A percentile compares a stretch with the other conserved stretches of the same genome.
These are phyloP conservation scores for Protodeltote pygarga DNA, from an alignment of 2,888 invertebrate species.

Conservation along the genomic window DNA sequence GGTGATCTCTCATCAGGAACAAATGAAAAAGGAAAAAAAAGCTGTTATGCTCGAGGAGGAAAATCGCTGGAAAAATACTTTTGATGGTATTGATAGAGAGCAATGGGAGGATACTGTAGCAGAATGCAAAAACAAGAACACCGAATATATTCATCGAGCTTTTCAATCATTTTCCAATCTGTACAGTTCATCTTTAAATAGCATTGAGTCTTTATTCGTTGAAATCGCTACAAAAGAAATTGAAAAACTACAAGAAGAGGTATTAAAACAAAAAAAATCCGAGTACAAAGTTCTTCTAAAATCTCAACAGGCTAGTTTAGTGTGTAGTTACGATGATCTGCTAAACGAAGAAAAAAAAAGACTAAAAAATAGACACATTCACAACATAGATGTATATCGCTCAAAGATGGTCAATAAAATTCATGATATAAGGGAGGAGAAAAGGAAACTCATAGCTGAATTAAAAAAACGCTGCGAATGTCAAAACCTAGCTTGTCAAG, in stretches of 20 bases:
- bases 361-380: slow-evolving; percentile 62
- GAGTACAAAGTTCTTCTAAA: slow-evolving; percentile 60
- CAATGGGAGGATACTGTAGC: neutral
- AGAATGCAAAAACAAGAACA: neutral
- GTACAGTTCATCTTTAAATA: slow-evolving; percentile 64
- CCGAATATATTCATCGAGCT: slow-evolving; percentile 56
- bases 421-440: slow-evolving; percentile 72
- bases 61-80: neutral
- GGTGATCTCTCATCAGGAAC: slow-evolving; percentile 52
- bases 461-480: too few relatives aligned
- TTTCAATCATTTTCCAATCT: slow-evolving; percentile 64
- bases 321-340: slow-evolving; percentile 60
- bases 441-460: too few relatives aligned
- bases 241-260: slow-evolving; percentile 52
- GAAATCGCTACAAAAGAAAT: slow-evolving; percentile 64
- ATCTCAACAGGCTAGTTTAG: slow-evolving; percentile 66
- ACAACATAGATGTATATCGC: slow-evolving; percentile 55
- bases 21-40: slow-evolving; percentile 59
- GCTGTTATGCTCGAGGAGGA: slow-evolving; percentile 38
- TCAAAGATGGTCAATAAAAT: slow-evolving; percentile 51
- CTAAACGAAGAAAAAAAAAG: slow-evolving; percentile 59
- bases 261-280: slow-evolving; percentile 60
- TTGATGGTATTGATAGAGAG: neutral
- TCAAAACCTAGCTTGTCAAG: slow-evolving; percentile 78
- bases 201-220: slow-evolving; percentile 64